Percentiles rank a stretch among this genome's conserved stretches.
Evolutionary conservation across 1,140 invertebrate genomes (phyloP).

Genomic region (Pseudachorutes palmiensis): DNA sequence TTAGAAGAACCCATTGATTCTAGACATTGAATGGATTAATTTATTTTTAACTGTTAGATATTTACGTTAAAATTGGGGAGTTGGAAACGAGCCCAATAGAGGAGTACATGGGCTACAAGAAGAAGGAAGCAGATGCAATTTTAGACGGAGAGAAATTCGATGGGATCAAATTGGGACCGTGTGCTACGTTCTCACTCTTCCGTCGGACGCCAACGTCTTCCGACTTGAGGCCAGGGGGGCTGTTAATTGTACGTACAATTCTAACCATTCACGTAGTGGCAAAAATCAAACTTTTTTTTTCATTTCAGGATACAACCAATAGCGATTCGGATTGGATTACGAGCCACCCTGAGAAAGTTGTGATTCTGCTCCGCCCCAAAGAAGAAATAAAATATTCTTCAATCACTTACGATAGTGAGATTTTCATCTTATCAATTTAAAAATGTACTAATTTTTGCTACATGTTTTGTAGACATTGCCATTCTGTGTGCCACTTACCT

Average conservation of each 20-base stretch:
- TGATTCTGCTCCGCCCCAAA: neutral
- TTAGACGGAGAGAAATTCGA: conserved; percentile 56
- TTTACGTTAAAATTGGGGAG: conserved; percentile 68
- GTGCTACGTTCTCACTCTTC: conserved; percentile 59
- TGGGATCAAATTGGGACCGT: conserved; percentile 72
- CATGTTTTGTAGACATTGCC: conserved; percentile 36
- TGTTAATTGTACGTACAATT: neutral
- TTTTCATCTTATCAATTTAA: neutral
- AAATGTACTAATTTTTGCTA: conserved; percentile 7
- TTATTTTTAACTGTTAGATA: conserved; percentile 51
- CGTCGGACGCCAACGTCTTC: neutral
- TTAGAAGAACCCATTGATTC: conserved; percentile 14
- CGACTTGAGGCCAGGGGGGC: neutral
- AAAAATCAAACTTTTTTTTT: neutral
- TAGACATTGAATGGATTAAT: neutral
- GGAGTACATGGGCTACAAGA: conserved; percentile 79
- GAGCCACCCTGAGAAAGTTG: neutral
- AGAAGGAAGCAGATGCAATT: conserved; percentile 67
- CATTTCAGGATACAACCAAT: neutral
- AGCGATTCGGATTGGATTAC: conserved; percentile 16
- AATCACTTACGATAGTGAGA: conserved; percentile 33
- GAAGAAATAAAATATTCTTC: conserved; percentile 14
- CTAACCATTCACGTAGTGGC: too few species aligned
- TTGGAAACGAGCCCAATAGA: conserved; percentile 72
- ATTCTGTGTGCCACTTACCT: conserved; percentile 39